Conservation (phyloP, 2,888 invertebrate species). For the Spicauda simplicius region DNA sequence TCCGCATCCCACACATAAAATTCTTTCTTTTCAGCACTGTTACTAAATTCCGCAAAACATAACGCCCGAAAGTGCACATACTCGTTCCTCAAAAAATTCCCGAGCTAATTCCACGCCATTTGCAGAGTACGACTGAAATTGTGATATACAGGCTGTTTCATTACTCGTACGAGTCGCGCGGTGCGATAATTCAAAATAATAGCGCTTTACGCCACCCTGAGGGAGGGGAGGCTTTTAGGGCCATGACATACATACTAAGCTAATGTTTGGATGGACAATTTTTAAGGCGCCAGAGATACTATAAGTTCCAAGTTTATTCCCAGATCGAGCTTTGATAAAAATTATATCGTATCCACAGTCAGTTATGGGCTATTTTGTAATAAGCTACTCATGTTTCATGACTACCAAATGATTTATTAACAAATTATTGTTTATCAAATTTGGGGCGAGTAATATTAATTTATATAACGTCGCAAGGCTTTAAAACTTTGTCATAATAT, state of each 20-base stretch:
- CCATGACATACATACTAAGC: slow-evolving; percentile 14
- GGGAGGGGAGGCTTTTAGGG: slow-evolving; percentile 48
- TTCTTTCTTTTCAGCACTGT: background rate
- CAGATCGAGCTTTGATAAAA: too few species aligned
- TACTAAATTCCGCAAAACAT: background rate
- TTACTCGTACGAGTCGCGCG: slow-evolving; percentile 65
- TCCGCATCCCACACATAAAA: too few species aligned
- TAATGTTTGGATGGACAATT: background rate
- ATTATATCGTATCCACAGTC: too few species aligned
- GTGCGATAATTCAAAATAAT: slow-evolving; percentile 75
- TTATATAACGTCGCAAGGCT: too few species aligned
- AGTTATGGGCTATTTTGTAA: too few species aligned
- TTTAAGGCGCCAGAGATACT: too few species aligned
- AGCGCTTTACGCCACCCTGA: slow-evolving; percentile 63
- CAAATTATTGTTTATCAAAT: too few species aligned
- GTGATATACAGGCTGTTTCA: slow-evolving; percentile 77
- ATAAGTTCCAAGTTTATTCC: too few species aligned
- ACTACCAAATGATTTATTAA: too few species aligned
- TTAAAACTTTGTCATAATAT: too few species aligned
- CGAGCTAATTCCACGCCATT: slow-evolving; percentile 56
- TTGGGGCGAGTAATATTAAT: too few species aligned
- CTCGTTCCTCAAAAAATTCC: slow-evolving; percentile 47
- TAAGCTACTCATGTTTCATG: too few species aligned
- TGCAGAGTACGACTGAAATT: slow-evolving; percentile 60
- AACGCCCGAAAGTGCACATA: background rate